phyloP scores from a whole-genome alignment of 23 tunicate genomes.

The Pegea sp. region DNA sequence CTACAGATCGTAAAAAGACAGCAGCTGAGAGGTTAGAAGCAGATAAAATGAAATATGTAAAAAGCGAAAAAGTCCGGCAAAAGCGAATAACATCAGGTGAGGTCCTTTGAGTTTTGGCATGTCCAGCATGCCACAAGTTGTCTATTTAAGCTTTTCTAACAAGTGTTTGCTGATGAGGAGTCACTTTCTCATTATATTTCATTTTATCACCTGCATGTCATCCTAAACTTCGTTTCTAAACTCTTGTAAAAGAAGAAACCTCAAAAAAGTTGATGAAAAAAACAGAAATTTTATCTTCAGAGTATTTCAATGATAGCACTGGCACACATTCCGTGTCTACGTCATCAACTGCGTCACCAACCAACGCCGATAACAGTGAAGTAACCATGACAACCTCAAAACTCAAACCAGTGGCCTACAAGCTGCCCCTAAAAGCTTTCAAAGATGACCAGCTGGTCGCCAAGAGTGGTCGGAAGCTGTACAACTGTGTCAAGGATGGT shows the following conservation, averaged over 20 bases:
- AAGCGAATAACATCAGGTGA: constrained; percentile 22
- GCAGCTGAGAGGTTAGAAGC: constrained; percentile 90
- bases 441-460: too few relatives aligned
- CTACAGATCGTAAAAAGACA: too few relatives aligned
- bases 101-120: not conserved
- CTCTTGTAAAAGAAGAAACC: not conserved
- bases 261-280: not conserved
- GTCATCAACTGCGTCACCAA: constrained; percentile 61
- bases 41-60: constrained; percentile 71
- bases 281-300: constrained; percentile 9
- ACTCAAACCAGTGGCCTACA: too few relatives aligned
- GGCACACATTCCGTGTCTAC: constrained; percentile 68
- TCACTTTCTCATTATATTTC: too few relatives aligned
- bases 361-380: constrained; percentile 36
- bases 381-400: constrained; percentile 2
- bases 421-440: too few relatives aligned
- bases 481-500: too few relatives aligned
- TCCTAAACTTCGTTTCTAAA: too few relatives aligned
- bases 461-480: too few relatives aligned
- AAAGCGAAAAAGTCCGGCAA: constrained; percentile 71
- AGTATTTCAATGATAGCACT: constrained; percentile 55
- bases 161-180: too few relatives aligned
- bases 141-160: too few relatives aligned
- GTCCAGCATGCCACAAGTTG: too few relatives aligned
- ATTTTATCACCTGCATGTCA: too few relatives aligned